phyloP scores from a whole-genome alignment of 2,113 vertebrate species.

The Rattus rattus region DNA sequence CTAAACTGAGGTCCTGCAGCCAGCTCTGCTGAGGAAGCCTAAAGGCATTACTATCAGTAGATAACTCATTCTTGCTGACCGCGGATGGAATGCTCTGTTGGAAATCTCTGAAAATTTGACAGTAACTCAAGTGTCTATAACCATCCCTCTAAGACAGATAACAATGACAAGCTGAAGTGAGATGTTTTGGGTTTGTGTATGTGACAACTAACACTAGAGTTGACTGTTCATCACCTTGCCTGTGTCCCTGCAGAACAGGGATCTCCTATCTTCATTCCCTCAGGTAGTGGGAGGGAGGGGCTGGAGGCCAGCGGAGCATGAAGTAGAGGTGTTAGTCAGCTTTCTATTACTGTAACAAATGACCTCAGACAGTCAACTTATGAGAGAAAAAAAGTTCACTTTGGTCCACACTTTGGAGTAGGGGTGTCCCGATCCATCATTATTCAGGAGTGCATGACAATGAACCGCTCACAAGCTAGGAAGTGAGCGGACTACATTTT shows the following conservation, averaged over 20 bases:
- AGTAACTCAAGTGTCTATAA: neutral
- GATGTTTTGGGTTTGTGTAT: neutral
- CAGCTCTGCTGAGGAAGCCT: neutral
- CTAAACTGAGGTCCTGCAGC: neutral
- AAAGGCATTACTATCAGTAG: neutral
- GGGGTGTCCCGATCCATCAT: neutral
- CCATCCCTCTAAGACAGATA: neutral
- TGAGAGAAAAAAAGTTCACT: neutral
- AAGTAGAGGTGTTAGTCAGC: neutral
- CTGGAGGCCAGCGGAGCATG: too few species aligned
- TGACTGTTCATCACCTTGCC: neutral
- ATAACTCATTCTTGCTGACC: neutral
- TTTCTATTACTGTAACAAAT: neutral
- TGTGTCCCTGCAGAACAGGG: neutral
- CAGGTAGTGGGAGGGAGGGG: neutral
- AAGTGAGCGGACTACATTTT: neutral
- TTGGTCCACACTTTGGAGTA: neutral
- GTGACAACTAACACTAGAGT: neutral
- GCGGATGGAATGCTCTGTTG: neutral
- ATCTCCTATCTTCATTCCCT: neutral
- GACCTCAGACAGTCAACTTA: neutral
- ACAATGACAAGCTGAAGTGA: constrained; percentile 12
- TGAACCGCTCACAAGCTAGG: too few species aligned
- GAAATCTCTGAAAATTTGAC: constrained; percentile 6
- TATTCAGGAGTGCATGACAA: neutral